Evolutionary conservation across 2,888 invertebrate genomes (phyloP).

Genomic region (Melieria picta): DNA sequence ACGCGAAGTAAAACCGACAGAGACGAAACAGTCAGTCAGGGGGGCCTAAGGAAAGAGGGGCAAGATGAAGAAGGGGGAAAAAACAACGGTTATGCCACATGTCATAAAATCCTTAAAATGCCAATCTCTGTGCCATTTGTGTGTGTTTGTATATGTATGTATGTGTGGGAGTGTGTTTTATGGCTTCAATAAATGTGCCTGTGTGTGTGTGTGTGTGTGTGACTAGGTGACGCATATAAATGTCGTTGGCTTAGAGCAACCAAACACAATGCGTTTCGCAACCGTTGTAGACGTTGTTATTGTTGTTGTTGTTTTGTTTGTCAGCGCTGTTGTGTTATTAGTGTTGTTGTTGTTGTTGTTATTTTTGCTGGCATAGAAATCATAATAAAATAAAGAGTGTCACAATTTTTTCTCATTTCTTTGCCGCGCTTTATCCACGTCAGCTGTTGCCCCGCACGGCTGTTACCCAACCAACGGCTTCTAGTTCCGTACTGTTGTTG

Average conservation of each 20-base stretch:
- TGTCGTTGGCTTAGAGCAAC: too few relatives aligned
- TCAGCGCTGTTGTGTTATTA: too few relatives aligned
- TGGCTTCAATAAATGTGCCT: too few relatives aligned
- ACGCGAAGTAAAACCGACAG: too few relatives aligned
- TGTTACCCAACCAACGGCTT: not conserved
- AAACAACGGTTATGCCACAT: not conserved
- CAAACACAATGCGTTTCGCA: too few relatives aligned
- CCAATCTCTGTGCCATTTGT: conserved; percentile 7
- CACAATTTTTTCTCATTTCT: not conserved
- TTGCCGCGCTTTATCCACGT: not conserved
- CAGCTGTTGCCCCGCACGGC: not conserved
- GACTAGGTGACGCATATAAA: too few relatives aligned
- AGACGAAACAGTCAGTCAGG: too few relatives aligned
- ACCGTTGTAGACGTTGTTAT: too few relatives aligned
- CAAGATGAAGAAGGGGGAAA: not conserved
- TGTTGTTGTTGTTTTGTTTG: too few relatives aligned
- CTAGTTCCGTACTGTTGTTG: not conserved
- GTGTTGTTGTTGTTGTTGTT: not conserved
- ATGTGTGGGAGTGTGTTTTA: not conserved
- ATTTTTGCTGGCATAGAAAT: not conserved
- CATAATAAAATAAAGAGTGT: conserved; percentile 5
- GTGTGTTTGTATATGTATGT: not conserved
- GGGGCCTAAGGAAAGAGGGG: too few relatives aligned
- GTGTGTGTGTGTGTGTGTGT: too few relatives aligned
- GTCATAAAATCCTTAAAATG: conserved; percentile 20